Evolutionary conservation across 2,113 vertebrate genomes (phyloP).

Genomic region (Ameiurus melas): DNA sequence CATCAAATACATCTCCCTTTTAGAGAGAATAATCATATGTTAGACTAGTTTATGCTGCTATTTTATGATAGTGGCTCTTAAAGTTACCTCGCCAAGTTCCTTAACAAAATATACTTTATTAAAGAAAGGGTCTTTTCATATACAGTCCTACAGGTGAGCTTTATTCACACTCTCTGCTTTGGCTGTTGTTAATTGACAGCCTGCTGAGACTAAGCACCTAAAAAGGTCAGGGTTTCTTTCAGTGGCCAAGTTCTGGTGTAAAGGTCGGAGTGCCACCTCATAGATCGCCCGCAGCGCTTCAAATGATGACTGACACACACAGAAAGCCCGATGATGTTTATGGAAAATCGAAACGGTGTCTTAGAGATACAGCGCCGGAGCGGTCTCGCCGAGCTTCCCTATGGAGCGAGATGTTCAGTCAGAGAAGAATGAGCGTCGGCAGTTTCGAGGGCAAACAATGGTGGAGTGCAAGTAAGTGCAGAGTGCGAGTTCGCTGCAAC

Average conservation of each 20-base stretch:
- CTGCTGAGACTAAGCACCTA: constrained; percentile 58
- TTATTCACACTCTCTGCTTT: constrained; percentile 36
- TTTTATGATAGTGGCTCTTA: background rate
- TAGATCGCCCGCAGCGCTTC: constrained; percentile 34
- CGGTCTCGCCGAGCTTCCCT: background rate
- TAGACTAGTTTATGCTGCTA: background rate
- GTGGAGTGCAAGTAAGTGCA: background rate
- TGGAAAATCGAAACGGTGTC: constrained; percentile 34
- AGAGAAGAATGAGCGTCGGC: background rate
- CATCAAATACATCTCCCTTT: background rate
- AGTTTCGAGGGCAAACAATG: background rate
- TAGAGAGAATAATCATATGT: background rate
- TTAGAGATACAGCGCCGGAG: background rate
- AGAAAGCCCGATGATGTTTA: constrained; percentile 44
- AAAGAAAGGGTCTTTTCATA: constrained; percentile 8
- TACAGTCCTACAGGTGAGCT: constrained; percentile 8
- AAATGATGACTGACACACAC: constrained; percentile 35
- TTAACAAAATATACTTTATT: constrained; percentile 43
- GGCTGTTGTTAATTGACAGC: constrained; percentile 55
- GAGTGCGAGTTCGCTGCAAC: background rate
- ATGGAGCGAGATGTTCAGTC: background rate
- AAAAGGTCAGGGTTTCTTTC: constrained; percentile 63
- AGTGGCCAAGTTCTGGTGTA: constrained; percentile 42
- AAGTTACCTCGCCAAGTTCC: background rate
- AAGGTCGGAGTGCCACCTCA: constrained; percentile 55